Conservation (phyloP, 2,888 invertebrate genomes). For the Bugulina stolonifera region DNA sequence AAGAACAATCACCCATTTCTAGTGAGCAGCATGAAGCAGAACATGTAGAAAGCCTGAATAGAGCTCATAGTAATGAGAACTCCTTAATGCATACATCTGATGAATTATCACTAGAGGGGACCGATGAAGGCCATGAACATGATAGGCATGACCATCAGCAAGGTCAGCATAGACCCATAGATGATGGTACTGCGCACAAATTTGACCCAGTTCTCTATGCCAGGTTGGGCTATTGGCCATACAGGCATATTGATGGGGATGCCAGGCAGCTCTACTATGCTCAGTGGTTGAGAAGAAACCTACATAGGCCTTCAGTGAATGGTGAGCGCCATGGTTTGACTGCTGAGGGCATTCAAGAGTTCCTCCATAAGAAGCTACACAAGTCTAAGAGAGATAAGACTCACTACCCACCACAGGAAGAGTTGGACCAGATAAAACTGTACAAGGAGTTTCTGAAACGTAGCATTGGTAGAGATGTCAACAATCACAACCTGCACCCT, state of each 20-base stretch:
- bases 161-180: too few species aligned
- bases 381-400: background rate
- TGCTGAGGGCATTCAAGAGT: background rate
- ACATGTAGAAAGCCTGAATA: too few species aligned
- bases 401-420: background rate
- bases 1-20: too few species aligned
- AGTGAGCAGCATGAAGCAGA: too few species aligned
- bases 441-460: background rate
- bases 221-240: constrained; percentile 13
- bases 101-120: too few species aligned
- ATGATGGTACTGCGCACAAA: too few species aligned
- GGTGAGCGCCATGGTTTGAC: background rate
- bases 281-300: constrained; percentile 8
- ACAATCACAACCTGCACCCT: background rate
- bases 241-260: constrained; percentile 7
- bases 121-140: too few species aligned
- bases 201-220: constrained; percentile 23
- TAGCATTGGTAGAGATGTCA: background rate
- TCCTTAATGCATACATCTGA: too few species aligned
- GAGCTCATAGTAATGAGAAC: too few species aligned
- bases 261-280: constrained; percentile 16
- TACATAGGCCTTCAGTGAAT: background rate
- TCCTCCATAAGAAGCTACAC: background rate
- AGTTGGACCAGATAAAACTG: background rate
- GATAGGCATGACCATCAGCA: too few species aligned